phyloP scores from a whole-genome alignment of 2,797 vertebrate genomes.

The Esox lucius region DNA sequence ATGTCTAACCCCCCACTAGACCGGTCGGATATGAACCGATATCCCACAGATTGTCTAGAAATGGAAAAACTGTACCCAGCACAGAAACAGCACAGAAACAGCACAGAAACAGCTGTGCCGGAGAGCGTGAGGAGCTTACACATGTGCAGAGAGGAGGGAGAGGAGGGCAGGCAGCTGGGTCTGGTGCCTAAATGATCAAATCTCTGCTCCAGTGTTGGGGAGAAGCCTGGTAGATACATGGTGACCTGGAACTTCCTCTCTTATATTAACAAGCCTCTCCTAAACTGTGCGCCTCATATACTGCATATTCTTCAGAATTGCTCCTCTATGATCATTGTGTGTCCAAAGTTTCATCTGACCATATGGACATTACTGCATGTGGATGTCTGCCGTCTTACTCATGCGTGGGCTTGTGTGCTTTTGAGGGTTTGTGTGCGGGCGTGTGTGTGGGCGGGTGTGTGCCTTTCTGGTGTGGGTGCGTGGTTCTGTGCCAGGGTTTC shows the following conservation, averaged over 20 bases:
- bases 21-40: no score
- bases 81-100: no score
- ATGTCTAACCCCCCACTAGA: no score
- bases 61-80: no score
- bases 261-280: not conserved
- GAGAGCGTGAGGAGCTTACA: conserved; percentile 9
- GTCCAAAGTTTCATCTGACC: not conserved
- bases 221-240: conserved; percentile 7
- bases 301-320: not conserved
- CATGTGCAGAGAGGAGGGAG: conserved; percentile 1
- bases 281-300: not conserved
- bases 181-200: conserved; percentile 9
- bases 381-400: not conserved
- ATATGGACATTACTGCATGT: not conserved
- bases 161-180: conserved; percentile 24
- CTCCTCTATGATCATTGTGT: not conserved
- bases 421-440: not conserved
- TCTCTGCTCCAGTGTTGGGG: conserved; percentile 24
- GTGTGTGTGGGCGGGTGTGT: not conserved
- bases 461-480: not conserved
- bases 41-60: no score
- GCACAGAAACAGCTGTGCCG: not conserved
- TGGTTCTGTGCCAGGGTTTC: not conserved
- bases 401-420: not conserved
- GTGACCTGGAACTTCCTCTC: not conserved